A percentile compares a stretch with the other conserved stretches of the same genome.
phyloP scores from a whole-genome alignment of 2,113 vertebrate species.

The Pollimyrus isidori region DNA sequence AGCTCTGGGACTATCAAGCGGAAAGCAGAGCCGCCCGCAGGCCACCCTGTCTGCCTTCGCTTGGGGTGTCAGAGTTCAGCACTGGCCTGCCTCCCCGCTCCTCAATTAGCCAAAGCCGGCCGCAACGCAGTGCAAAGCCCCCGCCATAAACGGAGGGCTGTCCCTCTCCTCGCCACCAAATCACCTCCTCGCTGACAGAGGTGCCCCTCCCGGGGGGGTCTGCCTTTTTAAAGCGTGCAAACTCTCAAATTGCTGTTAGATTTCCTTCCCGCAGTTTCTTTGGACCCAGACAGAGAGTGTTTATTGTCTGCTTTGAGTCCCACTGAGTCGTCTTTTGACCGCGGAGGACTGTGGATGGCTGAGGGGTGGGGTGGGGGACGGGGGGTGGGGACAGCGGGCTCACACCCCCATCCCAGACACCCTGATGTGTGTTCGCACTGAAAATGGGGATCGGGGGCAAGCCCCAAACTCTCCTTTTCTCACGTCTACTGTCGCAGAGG shows the following conservation, averaged over 20 bases:
- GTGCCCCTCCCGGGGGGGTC: neutral
- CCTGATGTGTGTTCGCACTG: slow-evolving; percentile 12
- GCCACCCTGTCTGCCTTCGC: neutral
- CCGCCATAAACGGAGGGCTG: neutral
- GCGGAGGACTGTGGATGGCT: neutral
- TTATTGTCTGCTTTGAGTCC: slow-evolving; percentile 22
- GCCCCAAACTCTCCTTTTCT: slow-evolving; percentile 14
- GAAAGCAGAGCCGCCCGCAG: neutral
- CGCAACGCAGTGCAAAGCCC: neutral
- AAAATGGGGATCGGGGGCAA: slow-evolving; percentile 15
- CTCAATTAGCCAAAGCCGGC: slow-evolving; percentile 15
- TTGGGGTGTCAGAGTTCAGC: neutral
- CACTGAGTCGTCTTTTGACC: slow-evolving; percentile 9
- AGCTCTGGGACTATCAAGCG: neutral
- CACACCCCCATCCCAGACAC: slow-evolving; percentile 9
- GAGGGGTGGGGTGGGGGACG: neutral
- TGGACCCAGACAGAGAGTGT: slow-evolving; percentile 22
- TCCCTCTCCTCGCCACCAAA: slow-evolving; percentile 12
- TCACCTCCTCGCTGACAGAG: neutral
- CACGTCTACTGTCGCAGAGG: neutral
- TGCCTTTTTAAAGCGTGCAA: slow-evolving; percentile 17
- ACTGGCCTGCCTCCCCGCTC: neutral
- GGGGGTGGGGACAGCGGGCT: too few relatives aligned
- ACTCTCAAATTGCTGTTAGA: slow-evolving; percentile 23
- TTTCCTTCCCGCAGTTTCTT: slow-evolving; percentile 18